Conservation (phyloP, 2,888 invertebrate species). For the Eueremaeus valkanovi region DNA sequence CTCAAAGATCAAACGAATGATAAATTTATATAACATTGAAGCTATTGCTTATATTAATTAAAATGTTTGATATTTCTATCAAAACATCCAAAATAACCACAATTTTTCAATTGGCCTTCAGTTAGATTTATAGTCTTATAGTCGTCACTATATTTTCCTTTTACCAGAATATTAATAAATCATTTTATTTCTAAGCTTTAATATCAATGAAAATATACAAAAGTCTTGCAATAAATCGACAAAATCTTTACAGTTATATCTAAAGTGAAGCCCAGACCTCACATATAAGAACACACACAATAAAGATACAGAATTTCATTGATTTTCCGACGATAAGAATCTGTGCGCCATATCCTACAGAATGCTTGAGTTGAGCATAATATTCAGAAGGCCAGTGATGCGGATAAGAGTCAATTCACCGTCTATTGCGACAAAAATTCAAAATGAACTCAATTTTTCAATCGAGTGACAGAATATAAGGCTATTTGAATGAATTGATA, state of each 20-base stretch:
- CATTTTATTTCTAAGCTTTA: not conserved
- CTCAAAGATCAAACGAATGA: not conserved
- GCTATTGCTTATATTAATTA: not conserved
- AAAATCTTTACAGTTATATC: too few relatives aligned
- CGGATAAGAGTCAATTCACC: too few relatives aligned
- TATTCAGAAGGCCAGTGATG: too few relatives aligned
- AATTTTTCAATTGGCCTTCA: constrained; percentile 12
- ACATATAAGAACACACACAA: not conserved
- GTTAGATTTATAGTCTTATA: constrained; percentile 2
- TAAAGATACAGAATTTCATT: not conserved
- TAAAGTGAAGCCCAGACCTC: not conserved
- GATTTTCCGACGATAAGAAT: not conserved
- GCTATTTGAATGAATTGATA: too few relatives aligned
- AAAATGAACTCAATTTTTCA: too few relatives aligned
- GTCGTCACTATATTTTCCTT: not conserved
- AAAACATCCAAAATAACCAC: constrained; percentile 10
- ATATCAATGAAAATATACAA: not conserved
- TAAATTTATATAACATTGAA: not conserved
- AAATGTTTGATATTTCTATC: constrained; percentile 17
- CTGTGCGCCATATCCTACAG: not conserved
- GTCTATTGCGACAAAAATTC: too few relatives aligned
- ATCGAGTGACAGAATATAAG: too few relatives aligned
- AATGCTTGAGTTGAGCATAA: too few relatives aligned
- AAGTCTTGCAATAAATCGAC: not conserved
- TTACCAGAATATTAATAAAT: constrained; percentile 1